Evolutionary conservation across 2,888 invertebrate species (phyloP).

Genomic region (Brachyopa scutellaris): DNA sequence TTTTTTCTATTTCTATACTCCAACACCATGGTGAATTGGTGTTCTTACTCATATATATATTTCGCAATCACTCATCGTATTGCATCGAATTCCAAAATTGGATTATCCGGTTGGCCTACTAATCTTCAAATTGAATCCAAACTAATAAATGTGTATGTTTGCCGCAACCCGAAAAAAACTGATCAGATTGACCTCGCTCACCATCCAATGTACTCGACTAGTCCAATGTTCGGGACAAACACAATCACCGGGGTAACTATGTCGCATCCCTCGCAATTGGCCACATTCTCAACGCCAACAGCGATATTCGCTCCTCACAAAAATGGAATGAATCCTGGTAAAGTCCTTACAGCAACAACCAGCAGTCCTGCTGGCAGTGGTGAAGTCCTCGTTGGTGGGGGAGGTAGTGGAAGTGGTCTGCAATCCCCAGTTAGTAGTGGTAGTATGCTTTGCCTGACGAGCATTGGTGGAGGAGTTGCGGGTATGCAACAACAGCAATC

Average conservation of each 20-base stretch:
- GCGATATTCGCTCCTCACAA: conserved; percentile 79
- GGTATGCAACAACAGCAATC: conserved; percentile 49
- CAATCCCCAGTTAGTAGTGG: conserved; percentile 59
- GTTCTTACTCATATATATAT: background rate
- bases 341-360: conserved; percentile 76
- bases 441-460: conserved; percentile 55
- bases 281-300: conserved; percentile 81
- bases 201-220: conserved; percentile 82
- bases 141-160: conserved; percentile 31
- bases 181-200: conserved; percentile 81
- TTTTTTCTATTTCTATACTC: conserved; percentile 49
- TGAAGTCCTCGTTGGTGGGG: conserved; percentile 34
- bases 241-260: conserved; percentile 81
- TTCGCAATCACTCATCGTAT: conserved; percentile 5
- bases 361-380: conserved; percentile 67
- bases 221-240: conserved; percentile 81
- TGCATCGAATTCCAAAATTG: conserved; percentile 26
- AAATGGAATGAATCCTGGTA: conserved; percentile 73
- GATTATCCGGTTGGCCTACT: conserved; percentile 52
- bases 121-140: conserved; percentile 48
- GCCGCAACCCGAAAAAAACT: conserved; percentile 1
- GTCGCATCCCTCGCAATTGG: conserved; percentile 82
- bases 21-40: background rate
- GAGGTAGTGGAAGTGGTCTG: conserved; percentile 74
- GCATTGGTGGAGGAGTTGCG: conserved; percentile 52